These are phyloP conservation scores for Hypomecis atomaria DNA, from an alignment of 2,888 invertebrate genomes.

Conservation along the genomic window DNA sequence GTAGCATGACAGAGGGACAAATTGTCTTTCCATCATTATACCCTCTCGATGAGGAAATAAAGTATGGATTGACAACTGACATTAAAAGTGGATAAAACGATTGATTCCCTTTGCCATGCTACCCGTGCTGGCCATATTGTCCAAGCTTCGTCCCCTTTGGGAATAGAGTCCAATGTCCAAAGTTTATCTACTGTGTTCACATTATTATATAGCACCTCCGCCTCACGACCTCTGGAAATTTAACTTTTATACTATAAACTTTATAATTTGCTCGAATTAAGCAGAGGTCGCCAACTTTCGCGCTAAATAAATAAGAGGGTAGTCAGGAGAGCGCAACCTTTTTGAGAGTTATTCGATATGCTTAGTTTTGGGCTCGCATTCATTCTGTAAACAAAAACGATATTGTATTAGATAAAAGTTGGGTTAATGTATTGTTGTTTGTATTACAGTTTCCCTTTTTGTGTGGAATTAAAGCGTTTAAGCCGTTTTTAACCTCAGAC, in stretches of 20 bases:
- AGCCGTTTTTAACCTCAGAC: not conserved
- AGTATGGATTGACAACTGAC: no score
- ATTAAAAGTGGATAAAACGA: no score
- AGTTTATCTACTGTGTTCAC: not conserved
- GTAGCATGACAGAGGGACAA: no score
- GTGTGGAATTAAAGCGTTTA: no score
- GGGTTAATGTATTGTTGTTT: not conserved
- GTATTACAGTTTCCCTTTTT: not conserved
- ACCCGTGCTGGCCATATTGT: no score
- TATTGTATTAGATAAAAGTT: slow-evolving; percentile 12
- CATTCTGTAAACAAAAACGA: slow-evolving; percentile 17
- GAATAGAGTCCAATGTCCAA: not conserved
- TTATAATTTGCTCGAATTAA: slow-evolving; percentile 35
- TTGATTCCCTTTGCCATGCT: no score
- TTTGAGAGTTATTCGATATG: slow-evolving; percentile 42
- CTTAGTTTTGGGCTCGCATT: slow-evolving; percentile 28
- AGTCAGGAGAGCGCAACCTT: slow-evolving; percentile 33
- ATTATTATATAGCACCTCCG: not conserved
- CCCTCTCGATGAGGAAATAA: no score
- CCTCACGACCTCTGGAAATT: slow-evolving; percentile 23
- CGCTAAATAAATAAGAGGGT: slow-evolving; percentile 42
- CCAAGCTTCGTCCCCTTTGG: no score
- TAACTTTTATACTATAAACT: slow-evolving; percentile 38
- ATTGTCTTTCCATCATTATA: no score
- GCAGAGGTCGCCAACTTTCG: slow-evolving; percentile 34